A percentile compares a stretch with the other conserved stretches of the same genome.
Conservation (phyloP, 2,888 invertebrate genomes). For the Galerucella pusilla region DNA sequence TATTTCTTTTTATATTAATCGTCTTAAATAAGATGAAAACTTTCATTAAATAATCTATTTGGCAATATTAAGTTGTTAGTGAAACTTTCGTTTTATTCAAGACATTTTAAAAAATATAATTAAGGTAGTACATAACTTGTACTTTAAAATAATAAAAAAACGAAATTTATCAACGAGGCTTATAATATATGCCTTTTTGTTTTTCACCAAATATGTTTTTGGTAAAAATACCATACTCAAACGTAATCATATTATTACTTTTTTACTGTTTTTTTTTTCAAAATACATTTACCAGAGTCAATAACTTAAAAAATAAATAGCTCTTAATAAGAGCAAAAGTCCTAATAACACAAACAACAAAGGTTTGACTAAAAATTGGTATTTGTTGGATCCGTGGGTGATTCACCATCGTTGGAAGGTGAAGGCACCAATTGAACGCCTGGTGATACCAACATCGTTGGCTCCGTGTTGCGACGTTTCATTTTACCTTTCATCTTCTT, state of each 20-base stretch:
- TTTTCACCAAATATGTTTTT: slow-evolving; percentile 57
- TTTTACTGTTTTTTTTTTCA: slow-evolving; percentile 60
- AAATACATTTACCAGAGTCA: slow-evolving; percentile 56
- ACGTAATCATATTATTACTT: slow-evolving; percentile 69
- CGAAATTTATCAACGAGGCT: slow-evolving; percentile 50
- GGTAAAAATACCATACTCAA: slow-evolving; percentile 71
- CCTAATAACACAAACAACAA: slow-evolving; percentile 41
- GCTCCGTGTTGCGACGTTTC: slow-evolving; percentile 95
- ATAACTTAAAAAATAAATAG: slow-evolving; percentile 54
- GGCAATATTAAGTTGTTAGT: neutral
- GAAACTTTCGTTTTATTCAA: neutral
- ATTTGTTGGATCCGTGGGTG: slow-evolving; percentile 64
- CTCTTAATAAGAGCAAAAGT: slow-evolving; percentile 42
- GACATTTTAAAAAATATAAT: slow-evolving; percentile 46
- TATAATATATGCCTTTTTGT: slow-evolving; percentile 43
- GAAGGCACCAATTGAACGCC: slow-evolving; percentile 65
- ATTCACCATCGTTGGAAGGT: slow-evolving; percentile 66
- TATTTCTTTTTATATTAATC: neutral
- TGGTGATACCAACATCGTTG: slow-evolving; percentile 74
- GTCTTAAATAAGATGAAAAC: neutral
- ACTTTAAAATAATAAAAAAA: slow-evolving; percentile 55
- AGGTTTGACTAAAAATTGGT: slow-evolving; percentile 58
- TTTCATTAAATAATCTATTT: neutral
- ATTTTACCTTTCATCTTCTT: slow-evolving; percentile 98
- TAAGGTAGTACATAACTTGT: slow-evolving; percentile 54